Conservation (phyloP, 2,888 invertebrate genomes). For the Mactromeris polynyma region DNA sequence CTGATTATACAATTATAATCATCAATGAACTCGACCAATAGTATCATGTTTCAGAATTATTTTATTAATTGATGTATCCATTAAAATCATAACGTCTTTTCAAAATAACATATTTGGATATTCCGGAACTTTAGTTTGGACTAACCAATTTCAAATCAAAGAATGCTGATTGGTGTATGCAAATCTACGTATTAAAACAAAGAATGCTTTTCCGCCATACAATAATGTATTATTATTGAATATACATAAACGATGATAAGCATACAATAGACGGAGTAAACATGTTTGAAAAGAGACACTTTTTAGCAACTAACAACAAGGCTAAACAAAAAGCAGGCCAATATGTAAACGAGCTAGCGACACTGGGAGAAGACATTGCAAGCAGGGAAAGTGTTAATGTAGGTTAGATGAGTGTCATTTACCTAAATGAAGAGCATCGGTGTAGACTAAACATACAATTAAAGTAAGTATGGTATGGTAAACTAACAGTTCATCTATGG, state of each 20-base stretch:
- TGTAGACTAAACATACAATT: constrained; percentile 3
- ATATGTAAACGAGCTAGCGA: constrained; percentile 4
- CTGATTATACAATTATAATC: no score
- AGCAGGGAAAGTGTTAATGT: background rate
- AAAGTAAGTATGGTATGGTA: background rate
- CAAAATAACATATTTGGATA: no score
- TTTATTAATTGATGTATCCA: no score
- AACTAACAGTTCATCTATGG: constrained; percentile 6
- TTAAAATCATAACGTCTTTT: no score
- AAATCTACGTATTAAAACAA: no score
- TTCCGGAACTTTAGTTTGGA: no score
- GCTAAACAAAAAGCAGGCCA: background rate
- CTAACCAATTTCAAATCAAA: no score
- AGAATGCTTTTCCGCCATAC: no score
- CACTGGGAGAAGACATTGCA: background rate
- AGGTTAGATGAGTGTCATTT: background rate
- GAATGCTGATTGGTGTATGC: no score
- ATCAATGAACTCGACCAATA: no score
- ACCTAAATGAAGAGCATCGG: background rate
- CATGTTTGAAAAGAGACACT: no score
- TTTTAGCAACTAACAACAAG: background rate
- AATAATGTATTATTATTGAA: background rate
- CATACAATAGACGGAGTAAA: background rate
- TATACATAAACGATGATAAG: background rate
- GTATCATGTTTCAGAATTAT: no score